These are phyloP conservation scores for Limnodromus scolopaceus DNA, from an alignment of 2,797 vertebrate species.

Conservation along the genomic window DNA sequence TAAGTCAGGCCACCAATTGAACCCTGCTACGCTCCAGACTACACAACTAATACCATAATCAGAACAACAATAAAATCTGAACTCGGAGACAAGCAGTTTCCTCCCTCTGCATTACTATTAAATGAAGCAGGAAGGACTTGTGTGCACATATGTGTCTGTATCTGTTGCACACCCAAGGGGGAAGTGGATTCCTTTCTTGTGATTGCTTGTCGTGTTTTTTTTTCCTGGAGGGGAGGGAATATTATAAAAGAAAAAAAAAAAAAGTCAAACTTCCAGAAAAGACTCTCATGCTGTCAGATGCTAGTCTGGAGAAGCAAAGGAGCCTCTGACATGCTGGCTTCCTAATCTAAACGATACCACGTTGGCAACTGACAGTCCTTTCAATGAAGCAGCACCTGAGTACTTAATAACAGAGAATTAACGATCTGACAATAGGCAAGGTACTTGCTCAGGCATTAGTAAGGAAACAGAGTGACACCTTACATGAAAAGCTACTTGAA, in stretches of 20 bases:
- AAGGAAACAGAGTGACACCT: slow-evolving; percentile 76
- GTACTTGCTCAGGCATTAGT: slow-evolving; percentile 73
- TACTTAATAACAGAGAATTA: slow-evolving; percentile 76
- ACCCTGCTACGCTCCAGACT: neutral
- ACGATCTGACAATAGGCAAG: slow-evolving; percentile 67
- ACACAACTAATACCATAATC: neutral
- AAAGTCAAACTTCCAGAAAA: neutral
- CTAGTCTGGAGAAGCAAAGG: neutral
- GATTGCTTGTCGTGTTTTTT: neutral
- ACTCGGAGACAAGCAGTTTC: neutral
- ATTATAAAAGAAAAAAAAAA: neutral
- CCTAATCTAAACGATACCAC: slow-evolving; percentile 34
- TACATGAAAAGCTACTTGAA: slow-evolving; percentile 65
- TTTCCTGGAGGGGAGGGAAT: neutral
- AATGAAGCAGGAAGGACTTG: neutral
- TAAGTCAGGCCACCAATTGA: neutral
- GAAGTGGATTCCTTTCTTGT: neutral
- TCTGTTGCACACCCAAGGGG: neutral
- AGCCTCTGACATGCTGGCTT: slow-evolving; percentile 13
- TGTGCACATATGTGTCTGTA: neutral
- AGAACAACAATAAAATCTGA: neutral
- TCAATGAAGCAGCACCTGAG: slow-evolving; percentile 51
- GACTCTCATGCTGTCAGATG: neutral
- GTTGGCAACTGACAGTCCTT: slow-evolving; percentile 65
- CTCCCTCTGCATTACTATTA: neutral